Conservation (phyloP, 1,140 invertebrate genomes). For the Samia ricini region DNA sequence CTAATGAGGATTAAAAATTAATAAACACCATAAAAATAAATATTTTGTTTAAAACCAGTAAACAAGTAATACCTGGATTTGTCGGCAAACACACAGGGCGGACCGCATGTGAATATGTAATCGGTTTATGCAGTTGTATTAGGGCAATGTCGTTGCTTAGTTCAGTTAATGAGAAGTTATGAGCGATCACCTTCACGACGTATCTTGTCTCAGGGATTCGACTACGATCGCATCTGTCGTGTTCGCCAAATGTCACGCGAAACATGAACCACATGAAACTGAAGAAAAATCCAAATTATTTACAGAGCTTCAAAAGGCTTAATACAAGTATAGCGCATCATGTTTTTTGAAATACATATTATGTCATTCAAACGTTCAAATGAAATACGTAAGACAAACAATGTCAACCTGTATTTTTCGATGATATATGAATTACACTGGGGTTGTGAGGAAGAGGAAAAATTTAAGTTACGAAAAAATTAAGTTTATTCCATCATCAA, state of each 20-base stretch:
- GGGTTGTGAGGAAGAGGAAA: no score
- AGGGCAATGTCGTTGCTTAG: conserved; percentile 91
- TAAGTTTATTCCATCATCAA: no score
- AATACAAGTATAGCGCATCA: no score
- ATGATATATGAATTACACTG: no score
- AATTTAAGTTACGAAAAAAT: no score
- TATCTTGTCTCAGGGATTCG: conserved; percentile 83
- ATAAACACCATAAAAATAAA: background rate
- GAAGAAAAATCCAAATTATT: conserved; percentile 15
- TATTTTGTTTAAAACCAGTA: background rate
- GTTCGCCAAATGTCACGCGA: conserved; percentile 89
- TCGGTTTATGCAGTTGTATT: conserved; percentile 84
- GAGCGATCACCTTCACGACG: conserved; percentile 83
- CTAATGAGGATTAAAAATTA: no score
- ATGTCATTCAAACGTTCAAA: no score
- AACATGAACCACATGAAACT: conserved; percentile 95
- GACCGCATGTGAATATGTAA: conserved; percentile 85
- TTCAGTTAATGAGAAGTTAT: conserved; percentile 87
- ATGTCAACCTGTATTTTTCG: no score
- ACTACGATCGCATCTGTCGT: conserved; percentile 84
- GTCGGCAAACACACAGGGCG: conserved; percentile 88
- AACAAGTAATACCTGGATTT: conserved; percentile 73
- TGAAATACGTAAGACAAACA: no score
- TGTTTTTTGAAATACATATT: no score
- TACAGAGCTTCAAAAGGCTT: no score